Evolutionary conservation across 2,113 vertebrate species (phyloP).

Genomic region (Salvelinus namaycush): DNA sequence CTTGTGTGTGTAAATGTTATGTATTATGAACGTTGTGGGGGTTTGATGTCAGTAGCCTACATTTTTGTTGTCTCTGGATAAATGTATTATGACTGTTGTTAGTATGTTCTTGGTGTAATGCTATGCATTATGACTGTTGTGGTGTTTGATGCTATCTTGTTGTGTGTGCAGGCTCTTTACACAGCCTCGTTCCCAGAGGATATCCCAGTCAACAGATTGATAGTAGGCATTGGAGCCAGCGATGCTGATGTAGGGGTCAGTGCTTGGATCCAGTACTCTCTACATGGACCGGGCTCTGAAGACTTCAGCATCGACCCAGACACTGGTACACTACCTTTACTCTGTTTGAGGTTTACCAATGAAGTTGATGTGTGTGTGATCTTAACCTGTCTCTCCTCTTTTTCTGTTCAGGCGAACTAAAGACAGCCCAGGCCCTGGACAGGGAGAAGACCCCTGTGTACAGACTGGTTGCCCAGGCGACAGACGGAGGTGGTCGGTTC

Average conservation of each 20-base stretch:
- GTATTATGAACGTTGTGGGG: too few relatives aligned
- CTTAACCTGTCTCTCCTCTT: constrained; percentile 30
- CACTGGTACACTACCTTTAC: constrained; percentile 73
- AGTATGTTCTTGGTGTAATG: neutral
- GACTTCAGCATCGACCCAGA: constrained; percentile 90
- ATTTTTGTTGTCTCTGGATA: too few relatives aligned
- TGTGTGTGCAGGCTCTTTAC: constrained; percentile 79
- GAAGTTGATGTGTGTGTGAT: neutral
- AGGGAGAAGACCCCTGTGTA: constrained; percentile 84
- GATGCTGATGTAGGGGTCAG: constrained; percentile 89
- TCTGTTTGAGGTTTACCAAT: neutral
- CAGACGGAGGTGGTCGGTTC: constrained; percentile 88
- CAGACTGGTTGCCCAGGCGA: constrained; percentile 83
- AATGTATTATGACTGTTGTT: too few relatives aligned
- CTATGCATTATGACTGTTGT: constrained; percentile 9
- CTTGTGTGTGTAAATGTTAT: neutral
- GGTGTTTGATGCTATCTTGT: constrained; percentile 27
- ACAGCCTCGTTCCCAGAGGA: constrained; percentile 84
- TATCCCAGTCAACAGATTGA: constrained; percentile 80
- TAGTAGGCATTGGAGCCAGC: constrained; percentile 83
- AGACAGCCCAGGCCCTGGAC: constrained; percentile 82
- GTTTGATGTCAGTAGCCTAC: neutral
- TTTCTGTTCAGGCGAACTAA: constrained; percentile 83
- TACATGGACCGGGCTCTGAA: constrained; percentile 84
- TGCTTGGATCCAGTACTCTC: constrained; percentile 85